Percentiles rank a stretch among this genome's conserved stretches.
Evolutionary conservation across 1,140 invertebrate species (phyloP).

Genomic region (Dreissena polymorpha): DNA sequence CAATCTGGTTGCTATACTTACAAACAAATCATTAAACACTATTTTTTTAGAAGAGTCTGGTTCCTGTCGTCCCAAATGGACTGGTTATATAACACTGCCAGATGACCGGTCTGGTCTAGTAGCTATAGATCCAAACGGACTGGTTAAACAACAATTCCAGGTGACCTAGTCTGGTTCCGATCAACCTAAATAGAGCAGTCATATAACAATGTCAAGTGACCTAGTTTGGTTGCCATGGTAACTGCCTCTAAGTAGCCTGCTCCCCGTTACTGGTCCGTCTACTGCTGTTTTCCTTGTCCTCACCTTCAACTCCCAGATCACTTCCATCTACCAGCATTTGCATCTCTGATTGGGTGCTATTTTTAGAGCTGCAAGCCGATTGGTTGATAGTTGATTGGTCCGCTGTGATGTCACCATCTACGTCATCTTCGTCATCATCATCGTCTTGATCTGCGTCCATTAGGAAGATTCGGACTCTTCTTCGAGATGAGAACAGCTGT

Average conservation of each 20-base stretch:
- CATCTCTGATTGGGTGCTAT: conserved; percentile 54
- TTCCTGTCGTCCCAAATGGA: too few species aligned
- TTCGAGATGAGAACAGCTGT: conserved; percentile 86
- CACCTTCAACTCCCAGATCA: conserved; percentile 57
- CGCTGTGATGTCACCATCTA: conserved; percentile 60
- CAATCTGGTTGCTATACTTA: too few species aligned
- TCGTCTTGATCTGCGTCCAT: conserved; percentile 94
- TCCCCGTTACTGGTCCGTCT: conserved; percentile 33
- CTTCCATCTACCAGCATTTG: conserved; percentile 59
- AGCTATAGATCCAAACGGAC: too few species aligned
- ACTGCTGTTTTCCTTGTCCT: conserved; percentile 81
- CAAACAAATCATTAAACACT: too few species aligned
- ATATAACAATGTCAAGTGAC: too few species aligned
- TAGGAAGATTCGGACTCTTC: conserved; percentile 92
- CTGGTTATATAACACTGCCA: too few species aligned
- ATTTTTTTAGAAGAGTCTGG: too few species aligned
- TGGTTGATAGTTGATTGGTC: conserved; percentile 52
- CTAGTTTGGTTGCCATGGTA: too few species aligned
- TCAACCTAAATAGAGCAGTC: too few species aligned
- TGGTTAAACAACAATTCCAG: too few species aligned
- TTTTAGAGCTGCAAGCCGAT: conserved; percentile 54
- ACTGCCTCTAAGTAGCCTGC: conserved; percentile 10
- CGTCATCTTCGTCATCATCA: conserved; percentile 85
- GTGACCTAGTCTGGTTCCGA: too few species aligned
- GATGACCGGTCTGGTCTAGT: too few species aligned